phyloP scores from a whole-genome alignment of 2,888 invertebrate species.

The Tipula helvola region DNA sequence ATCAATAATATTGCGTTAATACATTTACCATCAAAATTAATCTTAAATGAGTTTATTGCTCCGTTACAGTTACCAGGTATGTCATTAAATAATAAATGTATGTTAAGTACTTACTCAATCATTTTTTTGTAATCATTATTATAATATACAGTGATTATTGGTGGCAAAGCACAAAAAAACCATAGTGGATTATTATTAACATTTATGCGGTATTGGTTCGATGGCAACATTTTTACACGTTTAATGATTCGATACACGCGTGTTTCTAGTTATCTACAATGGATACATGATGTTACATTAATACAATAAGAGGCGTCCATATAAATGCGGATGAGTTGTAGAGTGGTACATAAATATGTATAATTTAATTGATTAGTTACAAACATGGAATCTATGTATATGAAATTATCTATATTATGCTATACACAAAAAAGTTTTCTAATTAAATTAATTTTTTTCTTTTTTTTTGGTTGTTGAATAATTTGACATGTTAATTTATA shows the following conservation, averaged over 20 bases:
- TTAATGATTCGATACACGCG: neutral
- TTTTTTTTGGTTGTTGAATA: neutral
- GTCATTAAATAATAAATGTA: neutral
- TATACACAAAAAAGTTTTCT: neutral
- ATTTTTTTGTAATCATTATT: neutral
- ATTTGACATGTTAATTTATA: neutral
- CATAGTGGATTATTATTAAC: neutral
- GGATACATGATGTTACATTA: neutral
- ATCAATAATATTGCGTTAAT: neutral
- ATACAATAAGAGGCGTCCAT: neutral
- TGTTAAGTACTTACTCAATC: neutral
- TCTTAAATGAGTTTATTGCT: neutral
- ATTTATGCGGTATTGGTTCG: neutral
- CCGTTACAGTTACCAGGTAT: neutral
- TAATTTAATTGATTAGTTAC: too few relatives aligned
- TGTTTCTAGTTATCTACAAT: neutral
- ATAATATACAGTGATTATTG: neutral
- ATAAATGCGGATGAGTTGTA: neutral
- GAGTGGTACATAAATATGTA: neutral
- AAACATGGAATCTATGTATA: neutral
- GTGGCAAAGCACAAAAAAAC: neutral
- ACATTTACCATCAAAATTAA: neutral
- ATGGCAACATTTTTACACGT: neutral
- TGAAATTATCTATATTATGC: neutral
- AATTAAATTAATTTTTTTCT: neutral